These are phyloP conservation scores for Augochlorella aurata DNA, from an alignment of 2,888 invertebrate genomes.

Conservation along the genomic window DNA sequence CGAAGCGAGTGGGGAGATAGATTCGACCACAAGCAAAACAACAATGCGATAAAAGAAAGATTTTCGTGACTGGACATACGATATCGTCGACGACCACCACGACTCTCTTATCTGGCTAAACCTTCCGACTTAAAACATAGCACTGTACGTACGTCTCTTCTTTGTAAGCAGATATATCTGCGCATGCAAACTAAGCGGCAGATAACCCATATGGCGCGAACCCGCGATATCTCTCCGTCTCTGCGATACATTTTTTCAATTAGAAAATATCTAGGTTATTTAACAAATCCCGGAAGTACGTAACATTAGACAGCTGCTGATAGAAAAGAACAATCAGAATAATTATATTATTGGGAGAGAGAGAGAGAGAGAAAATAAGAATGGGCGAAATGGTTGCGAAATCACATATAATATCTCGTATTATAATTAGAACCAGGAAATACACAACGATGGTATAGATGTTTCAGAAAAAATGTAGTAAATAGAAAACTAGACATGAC, in stretches of 20 bases:
- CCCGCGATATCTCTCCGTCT: too few species aligned
- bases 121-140: constrained; percentile 23
- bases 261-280: constrained; percentile 1
- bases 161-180: background rate
- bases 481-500: background rate
- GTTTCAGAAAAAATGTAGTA: background rate
- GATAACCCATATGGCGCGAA: background rate
- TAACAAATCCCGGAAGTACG: background rate
- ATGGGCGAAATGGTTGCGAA: background rate
- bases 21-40: constrained; percentile 11
- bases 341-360: too few species aligned
- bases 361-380: too few species aligned
- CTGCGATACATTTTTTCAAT: background rate
- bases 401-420: too few species aligned
- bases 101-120: constrained; percentile 51
- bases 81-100: constrained; percentile 61
- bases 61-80: constrained; percentile 30
- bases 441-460: background rate
- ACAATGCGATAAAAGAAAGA: constrained; percentile 15
- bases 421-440: background rate
- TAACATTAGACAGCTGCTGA: background rate
- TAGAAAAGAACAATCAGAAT: background rate
- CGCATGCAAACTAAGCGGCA: too few species aligned
- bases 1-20: constrained; percentile 27
- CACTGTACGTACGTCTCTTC: background rate